Evolutionary conservation across 1,140 invertebrate genomes (phyloP).

Genomic region (Lepidurus apus): DNA sequence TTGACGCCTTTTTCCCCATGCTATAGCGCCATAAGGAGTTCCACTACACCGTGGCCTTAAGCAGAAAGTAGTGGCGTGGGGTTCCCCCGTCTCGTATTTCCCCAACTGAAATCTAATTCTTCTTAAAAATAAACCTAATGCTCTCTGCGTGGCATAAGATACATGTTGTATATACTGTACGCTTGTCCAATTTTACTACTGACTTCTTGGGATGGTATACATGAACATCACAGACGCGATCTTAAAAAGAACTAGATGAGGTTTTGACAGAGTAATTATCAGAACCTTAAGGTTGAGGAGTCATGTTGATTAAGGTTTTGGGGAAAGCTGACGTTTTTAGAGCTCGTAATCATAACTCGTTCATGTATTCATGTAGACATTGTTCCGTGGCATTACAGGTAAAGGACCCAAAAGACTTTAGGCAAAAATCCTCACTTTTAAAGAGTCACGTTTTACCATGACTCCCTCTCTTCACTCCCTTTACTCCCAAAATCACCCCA

Average conservation of each 20-base stretch:
- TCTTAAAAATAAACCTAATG: too few species aligned
- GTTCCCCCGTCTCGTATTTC: too few species aligned
- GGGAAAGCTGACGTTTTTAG: not conserved
- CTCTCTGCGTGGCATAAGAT: too few species aligned
- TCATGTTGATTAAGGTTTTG: not conserved
- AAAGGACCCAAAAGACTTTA: not conserved
- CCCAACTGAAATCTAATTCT: too few species aligned
- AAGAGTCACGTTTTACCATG: not conserved
- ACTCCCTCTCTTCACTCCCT: too few species aligned
- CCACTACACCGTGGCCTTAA: too few species aligned
- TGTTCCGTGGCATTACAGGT: not conserved
- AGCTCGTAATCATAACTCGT: not conserved
- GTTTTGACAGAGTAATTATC: conserved; percentile 9
- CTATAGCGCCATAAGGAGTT: too few species aligned
- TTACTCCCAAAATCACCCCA: not conserved
- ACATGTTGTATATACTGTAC: not conserved
- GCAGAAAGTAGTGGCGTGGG: too few species aligned
- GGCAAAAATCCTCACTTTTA: not conserved
- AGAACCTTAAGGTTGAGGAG: not conserved
- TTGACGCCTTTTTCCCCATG: too few species aligned
- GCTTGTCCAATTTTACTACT: not conserved
- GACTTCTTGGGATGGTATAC: not conserved
- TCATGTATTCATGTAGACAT: not conserved
- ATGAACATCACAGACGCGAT: not conserved
- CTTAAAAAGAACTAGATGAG: not conserved